Evolutionary conservation across 2,113 vertebrate genomes (phyloP), one percentile per base, ranked within the genome.

Genomic region (Pluvianellus socialis): DNA sequence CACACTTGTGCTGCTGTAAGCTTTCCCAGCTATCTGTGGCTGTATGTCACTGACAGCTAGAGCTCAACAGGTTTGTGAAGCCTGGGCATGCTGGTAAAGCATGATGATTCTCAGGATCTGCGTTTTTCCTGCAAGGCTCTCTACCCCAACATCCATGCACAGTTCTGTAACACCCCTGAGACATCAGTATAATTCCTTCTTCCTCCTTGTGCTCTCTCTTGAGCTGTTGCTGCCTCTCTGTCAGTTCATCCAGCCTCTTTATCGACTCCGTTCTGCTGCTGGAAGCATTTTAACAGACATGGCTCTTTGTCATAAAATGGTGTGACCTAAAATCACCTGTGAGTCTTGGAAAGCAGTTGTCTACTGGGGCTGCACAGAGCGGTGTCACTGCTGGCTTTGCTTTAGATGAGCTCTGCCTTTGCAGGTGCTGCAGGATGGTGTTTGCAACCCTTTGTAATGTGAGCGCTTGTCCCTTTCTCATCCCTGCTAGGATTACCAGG

Each of bases 401-500:
- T 58, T 71, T 3, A 38, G n/a, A 35, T 6, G 70, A 65, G 45
- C 42, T 80, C 22, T 75, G 8, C 65, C 27, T 30, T 62, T 5
- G 21, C 52, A 7, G 62, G 26, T 1, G 0, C 65, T 26, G 27
- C 0, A 1, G n/a, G 45, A 3, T 9, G 32, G 28, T 0, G 0
- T 42, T 38, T 32, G 21, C 26, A 23, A 2, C 20, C 50, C 53
- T 45, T 4, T 22, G 19, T 63, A 30, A 74, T 2, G 0, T 5
- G 3, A 4, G 2, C 2, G 0, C 3, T 11, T 6, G 3, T 38
- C 6, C 33, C 38, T 30, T 10, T 23, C 19, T n/a, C 24, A 21
- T n/a, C 14, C 66, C 66, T 65, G 7, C 67, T 83, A 99, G 99
- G 99, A 99, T 45, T 99, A 99, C 90, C 99, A 99, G 97, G 99